Evolutionary conservation across 2,797 vertebrate genomes (phyloP), one percentile per base, ranked within the genome.

Genomic region (Lateolabrax maculatus): DNA sequence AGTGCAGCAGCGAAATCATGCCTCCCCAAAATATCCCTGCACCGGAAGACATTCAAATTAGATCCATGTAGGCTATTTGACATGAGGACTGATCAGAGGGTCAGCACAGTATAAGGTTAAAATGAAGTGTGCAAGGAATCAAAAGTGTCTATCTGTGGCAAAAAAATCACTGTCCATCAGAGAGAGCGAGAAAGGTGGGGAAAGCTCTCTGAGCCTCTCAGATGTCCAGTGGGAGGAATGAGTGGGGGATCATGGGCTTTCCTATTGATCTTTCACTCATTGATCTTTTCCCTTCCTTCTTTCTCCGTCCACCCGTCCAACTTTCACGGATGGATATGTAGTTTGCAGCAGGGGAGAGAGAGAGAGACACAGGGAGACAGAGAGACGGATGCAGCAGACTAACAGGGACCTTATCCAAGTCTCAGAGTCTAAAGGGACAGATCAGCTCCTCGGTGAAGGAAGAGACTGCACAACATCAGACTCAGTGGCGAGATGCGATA

Each of bases 191-290:
- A 56, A 12, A 52, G 58, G 71, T 4, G 53, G 21, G 43, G 62
- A 67, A 71, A 55, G 73, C 51, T 64, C 3, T 74, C 58, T 74
- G 46, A 70, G 63, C 23, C 34, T 70, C 31, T 70, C 53, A 77
- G 70, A 80, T 71, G 75, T 82, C 83, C 74, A 69, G 43, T 71
- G 84, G 86, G 79, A 86, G 74, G 51, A 67, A 85, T 83, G 80
- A 89, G 63, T 60, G 81, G 78, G 53, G 77, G 79, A 89, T 89
- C 79, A 89, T 89, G 86, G 83, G 80, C 86, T 90, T 85, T 90
- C 57, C 75, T 88, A 93, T 92, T 80, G 90, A 92, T 90, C 86
- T 71, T 62, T 71, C 75, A 43, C 71, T 87, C 80, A 87, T 80
- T 80, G 79, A 80, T 89, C 80, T 75, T 34, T 77, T 86, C 64